Base-by-base conservation (phyloP, 2,888 invertebrate genomes). In the Hemithea aestivaria region DNA sequence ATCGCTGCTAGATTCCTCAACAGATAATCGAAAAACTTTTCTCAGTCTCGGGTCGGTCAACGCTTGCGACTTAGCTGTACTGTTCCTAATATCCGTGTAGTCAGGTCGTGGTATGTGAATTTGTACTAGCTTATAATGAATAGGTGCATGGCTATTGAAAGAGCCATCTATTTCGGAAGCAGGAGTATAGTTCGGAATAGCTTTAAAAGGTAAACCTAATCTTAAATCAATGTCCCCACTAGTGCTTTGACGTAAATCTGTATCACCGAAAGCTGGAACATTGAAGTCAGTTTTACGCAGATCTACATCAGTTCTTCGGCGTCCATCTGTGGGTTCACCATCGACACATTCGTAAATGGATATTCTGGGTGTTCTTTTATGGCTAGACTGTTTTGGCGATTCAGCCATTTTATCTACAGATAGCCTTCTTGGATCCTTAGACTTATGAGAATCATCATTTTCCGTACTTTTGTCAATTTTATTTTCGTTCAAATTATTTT, bases 111-210 rank as follows among this genome's bases (percentile, higher is more conserved):
- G 93, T 59, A 94, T 91, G 38, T 91, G 90, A 35, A 94, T 71
- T 42, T 60, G 39, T 39, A 75, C 58, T 54, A 92, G 82, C 67
- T 91, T 91, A 85, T 93, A 96, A 0, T 79, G 56, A 33, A 96
- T 91, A 0, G 93, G 93, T 0, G 91, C 90, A 68, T 96, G 95
- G 25, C 93, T 92, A 33, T 91, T 91, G 27, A 94, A 89, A 22
- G 94, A 94, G 6, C 93, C 96, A 63, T 95, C 94, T 45, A 96
- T 95, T 84, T 96, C 96, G 0, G 92, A 93, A 12, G 95, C 95
- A 0, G 96, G 95, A 7, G 92, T 90, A 67, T 94, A 95, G 55
- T 93, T 91, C n/a, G 93, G 91, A 29, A 93, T 91, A 6, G 93
- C 91, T 69, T 95, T 94, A 62, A 95, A 95, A 0, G 95, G 94